Evolutionary conservation across 2,888 invertebrate species (phyloP).

Genomic region (Polyommatus iphigenia): DNA sequence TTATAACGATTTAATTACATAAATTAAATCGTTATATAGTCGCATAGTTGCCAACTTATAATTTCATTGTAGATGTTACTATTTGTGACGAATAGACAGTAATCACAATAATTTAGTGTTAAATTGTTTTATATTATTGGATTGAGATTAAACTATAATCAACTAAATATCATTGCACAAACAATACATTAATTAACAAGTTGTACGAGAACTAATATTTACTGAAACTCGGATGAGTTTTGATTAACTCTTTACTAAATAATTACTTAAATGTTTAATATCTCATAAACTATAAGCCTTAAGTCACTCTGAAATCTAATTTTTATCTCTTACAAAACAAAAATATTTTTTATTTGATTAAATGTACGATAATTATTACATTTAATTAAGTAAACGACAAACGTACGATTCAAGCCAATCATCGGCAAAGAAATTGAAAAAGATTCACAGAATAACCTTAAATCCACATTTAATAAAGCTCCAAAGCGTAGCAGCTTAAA

Average conservation of each 20-base stretch:
- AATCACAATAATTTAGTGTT: no score
- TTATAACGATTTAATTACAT: no score
- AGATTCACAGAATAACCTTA: background rate
- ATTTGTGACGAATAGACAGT: no score
- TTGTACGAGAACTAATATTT: background rate
- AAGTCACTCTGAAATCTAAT: background rate
- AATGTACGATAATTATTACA: background rate
- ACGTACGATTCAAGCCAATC: background rate
- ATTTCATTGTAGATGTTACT: no score
- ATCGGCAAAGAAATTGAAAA: background rate
- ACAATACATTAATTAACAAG: background rate
- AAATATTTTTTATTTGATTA: no score
- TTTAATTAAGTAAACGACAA: no score
- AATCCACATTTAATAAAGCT: slow-evolving; percentile 1
- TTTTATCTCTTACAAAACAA: no score
- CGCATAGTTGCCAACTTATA: no score
- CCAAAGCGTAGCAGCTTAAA: background rate
- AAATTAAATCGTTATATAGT: no score
- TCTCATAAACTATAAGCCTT: background rate
- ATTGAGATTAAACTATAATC: background rate
- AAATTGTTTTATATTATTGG: no score
- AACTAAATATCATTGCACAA: background rate
- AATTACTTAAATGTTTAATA: background rate
- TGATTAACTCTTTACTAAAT: background rate
- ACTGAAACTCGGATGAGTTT: background rate